A percentile compares a stretch with the other conserved stretches of the same genome.
Conservation (phyloP, 2,113 vertebrate species). For the Catharus bicknelli region DNA sequence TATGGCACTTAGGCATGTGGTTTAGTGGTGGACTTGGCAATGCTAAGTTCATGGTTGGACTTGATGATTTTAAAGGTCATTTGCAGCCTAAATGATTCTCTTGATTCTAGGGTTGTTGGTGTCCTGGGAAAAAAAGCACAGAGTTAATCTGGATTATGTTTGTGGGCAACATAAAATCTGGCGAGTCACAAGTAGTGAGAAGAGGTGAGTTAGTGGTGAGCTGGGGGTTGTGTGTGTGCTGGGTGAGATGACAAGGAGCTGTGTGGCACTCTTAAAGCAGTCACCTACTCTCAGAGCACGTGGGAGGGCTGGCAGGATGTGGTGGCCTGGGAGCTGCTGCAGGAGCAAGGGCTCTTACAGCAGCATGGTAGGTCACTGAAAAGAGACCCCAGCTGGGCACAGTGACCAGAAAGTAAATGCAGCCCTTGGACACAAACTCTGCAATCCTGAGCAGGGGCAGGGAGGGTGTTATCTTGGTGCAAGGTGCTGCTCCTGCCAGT, state of each 20-base stretch:
- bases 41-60: not conserved
- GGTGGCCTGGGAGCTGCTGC: not conserved
- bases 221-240: fast-evolving
- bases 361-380: fast-evolving
- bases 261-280: not conserved
- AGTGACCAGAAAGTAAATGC: not conserved
- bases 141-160: not conserved
- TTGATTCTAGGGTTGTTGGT: not conserved
- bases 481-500: not conserved
- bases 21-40: not conserved
- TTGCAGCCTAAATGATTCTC: not conserved
- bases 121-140: not conserved
- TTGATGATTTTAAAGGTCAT: fast-evolving
- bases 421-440: fast-evolving
- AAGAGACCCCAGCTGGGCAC: not conserved
- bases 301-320: fast-evolving
- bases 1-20: not conserved
- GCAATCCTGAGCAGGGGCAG: not conserved
- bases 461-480: not conserved
- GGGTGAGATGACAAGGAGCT: not conserved
- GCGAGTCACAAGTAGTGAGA: not conserved
- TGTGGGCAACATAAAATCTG: not conserved
- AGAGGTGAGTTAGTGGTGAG: not conserved
- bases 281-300: not conserved
- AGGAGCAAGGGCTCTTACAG: not conserved